phyloP scores from a whole-genome alignment of 2,113 vertebrate species.

The Platysternon megacephalum region DNA sequence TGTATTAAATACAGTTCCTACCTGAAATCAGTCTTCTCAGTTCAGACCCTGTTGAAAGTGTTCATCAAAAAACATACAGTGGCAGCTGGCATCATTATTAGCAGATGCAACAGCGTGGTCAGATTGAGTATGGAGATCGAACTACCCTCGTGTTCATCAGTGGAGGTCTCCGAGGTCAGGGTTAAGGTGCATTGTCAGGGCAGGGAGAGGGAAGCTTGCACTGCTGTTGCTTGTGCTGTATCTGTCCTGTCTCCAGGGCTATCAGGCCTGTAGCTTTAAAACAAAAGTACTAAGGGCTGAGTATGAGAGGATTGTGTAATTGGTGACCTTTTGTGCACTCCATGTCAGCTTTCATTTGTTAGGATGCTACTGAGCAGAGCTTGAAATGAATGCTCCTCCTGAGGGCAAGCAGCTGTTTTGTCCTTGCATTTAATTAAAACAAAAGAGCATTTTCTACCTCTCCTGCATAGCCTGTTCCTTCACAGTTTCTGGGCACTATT shows the following conservation, averaged over 20 bases:
- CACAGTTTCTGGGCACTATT: fast-evolving
- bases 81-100: neutral
- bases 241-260: neutral
- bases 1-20: neutral
- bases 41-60: neutral
- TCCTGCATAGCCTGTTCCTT: neutral
- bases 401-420: neutral
- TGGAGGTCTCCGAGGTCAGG: neutral
- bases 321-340: neutral
- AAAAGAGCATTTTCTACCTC: neutral
- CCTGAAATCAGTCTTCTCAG: neutral
- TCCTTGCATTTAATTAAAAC: neutral
- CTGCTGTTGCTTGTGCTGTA: fast-evolving
- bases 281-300: neutral
- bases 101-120: neutral
- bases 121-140: neutral
- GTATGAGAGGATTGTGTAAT: neutral
- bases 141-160: neutral
- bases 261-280: neutral
- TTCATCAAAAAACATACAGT: neutral
- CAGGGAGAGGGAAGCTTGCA: neutral
- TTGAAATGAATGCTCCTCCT: neutral
- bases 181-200: neutral
- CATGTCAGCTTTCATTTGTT: neutral
- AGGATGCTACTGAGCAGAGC: neutral